Percentiles rank a stretch among this genome's conserved stretches.
Evolutionary conservation across 2,113 vertebrate species (phyloP).

Genomic region (Eurypyga helias): DNA sequence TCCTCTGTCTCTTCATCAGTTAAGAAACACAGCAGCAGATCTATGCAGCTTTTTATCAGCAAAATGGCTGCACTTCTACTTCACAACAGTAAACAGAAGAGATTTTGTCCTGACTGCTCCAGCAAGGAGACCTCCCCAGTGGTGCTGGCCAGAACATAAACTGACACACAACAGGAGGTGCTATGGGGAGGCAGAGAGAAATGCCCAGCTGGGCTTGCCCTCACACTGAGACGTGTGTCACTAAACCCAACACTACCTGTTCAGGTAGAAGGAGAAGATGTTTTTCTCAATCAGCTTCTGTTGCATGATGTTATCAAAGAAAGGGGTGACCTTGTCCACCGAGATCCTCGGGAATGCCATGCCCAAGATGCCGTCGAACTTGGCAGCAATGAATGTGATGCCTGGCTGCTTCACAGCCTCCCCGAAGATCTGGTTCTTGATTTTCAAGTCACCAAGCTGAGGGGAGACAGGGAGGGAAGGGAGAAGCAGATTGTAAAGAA

Average conservation of each 20-base stretch:
- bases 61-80: not conserved
- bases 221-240: not conserved
- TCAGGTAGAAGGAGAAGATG: slow-evolving; percentile 95
- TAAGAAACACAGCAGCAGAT: not conserved
- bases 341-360: slow-evolving; percentile 90
- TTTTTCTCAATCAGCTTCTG: slow-evolving; percentile 89
- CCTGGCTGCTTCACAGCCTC: slow-evolving; percentile 94
- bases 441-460: slow-evolving; percentile 74
- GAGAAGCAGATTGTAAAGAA: not conserved
- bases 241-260: slow-evolving; percentile 82
- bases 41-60: not conserved
- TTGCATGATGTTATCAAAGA: slow-evolving; percentile 92
- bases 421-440: slow-evolving; percentile 86
- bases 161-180: not conserved
- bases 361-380: slow-evolving; percentile 95
- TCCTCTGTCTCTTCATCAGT: not conserved
- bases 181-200: not conserved
- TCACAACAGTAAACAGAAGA: not conserved
- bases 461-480: not conserved
- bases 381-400: slow-evolving; percentile 88
- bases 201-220: not conserved
- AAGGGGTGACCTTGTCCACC: slow-evolving; percentile 82
- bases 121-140: not conserved
- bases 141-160: not conserved
- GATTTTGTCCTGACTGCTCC: not conserved